These are phyloP conservation scores for Erithacus rubecula DNA, from an alignment of 2,797 vertebrate species.

Conservation along the genomic window DNA sequence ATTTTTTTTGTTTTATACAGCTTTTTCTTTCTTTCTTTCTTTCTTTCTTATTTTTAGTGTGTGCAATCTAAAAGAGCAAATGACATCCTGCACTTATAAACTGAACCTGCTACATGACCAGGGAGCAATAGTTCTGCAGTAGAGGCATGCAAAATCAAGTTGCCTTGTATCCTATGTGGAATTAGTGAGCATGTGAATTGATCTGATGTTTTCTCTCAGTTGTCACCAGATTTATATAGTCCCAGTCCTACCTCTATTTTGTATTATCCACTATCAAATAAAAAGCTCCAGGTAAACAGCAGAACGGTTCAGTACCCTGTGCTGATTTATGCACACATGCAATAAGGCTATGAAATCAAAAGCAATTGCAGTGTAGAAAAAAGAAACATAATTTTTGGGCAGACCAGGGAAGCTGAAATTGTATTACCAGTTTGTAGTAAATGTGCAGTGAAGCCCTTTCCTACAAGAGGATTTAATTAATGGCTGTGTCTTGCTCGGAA, in stretches of 20 bases:
- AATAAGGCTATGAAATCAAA: neutral
- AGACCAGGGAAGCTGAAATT: neutral
- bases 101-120: neutral
- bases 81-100: neutral
- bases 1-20: neutral
- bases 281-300: neutral
- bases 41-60: neutral
- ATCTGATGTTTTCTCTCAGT: neutral
- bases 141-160: neutral
- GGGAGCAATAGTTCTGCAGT: neutral
- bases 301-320: neutral
- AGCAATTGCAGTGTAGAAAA: neutral
- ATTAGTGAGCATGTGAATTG: neutral
- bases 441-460: neutral
- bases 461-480: neutral
- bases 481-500: rapidly evolving
- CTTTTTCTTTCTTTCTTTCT: neutral
- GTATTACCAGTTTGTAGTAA: neutral
- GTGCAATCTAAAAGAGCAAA: neutral
- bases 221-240: neutral
- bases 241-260: neutral
- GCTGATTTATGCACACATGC: neutral
- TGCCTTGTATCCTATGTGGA: neutral
- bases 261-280: neutral
- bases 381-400: neutral